Evolutionary conservation across 2,113 vertebrate species (phyloP).

Genomic region (Hirundichthys speculiger): DNA sequence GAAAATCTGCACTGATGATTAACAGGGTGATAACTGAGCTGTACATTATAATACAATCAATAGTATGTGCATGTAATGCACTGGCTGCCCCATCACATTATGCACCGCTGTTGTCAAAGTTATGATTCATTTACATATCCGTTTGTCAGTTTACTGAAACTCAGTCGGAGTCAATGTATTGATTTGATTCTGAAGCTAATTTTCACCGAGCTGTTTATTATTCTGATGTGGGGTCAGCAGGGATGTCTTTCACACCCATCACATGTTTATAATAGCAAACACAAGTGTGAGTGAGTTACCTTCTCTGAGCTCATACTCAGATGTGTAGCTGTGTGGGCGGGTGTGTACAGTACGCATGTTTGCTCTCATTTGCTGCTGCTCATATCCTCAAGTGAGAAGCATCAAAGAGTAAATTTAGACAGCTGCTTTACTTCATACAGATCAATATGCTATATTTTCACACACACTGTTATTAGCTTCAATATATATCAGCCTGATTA

Average conservation of each 20-base stretch:
- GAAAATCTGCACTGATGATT: slow-evolving; percentile 23
- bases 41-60: slow-evolving; percentile 55
- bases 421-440: slow-evolving; percentile 40
- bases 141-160: slow-evolving; percentile 47
- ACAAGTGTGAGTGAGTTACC: slow-evolving; percentile 10
- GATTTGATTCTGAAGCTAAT: slow-evolving; percentile 49
- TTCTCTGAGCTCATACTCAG: too few species aligned
- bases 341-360: slow-evolving; percentile 21
- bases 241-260: slow-evolving; percentile 8
- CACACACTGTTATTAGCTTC: slow-evolving; percentile 16
- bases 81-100: slow-evolving; percentile 52
- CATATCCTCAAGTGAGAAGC: slow-evolving; percentile 53
- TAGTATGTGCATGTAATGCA: slow-evolving; percentile 54
- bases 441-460: slow-evolving; percentile 21
- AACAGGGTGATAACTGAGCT: slow-evolving; percentile 32
- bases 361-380: slow-evolving; percentile 20
- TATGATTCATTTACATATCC: slow-evolving; percentile 58
- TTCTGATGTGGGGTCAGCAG: slow-evolving; percentile 31
- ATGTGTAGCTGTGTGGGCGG: slow-evolving; percentile 1
- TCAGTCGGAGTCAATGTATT: slow-evolving; percentile 31
- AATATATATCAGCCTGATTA: slow-evolving; percentile 30
- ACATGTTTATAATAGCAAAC: slow-evolving; percentile 41
- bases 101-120: slow-evolving; percentile 55
- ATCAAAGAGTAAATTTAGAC: slow-evolving; percentile 64
- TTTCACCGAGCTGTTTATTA: slow-evolving; percentile 44